Evolutionary conservation across 1,140 invertebrate species (phyloP), one percentile per base, ranked within the genome.

Genomic region (Drosophila bipectinata): DNA sequence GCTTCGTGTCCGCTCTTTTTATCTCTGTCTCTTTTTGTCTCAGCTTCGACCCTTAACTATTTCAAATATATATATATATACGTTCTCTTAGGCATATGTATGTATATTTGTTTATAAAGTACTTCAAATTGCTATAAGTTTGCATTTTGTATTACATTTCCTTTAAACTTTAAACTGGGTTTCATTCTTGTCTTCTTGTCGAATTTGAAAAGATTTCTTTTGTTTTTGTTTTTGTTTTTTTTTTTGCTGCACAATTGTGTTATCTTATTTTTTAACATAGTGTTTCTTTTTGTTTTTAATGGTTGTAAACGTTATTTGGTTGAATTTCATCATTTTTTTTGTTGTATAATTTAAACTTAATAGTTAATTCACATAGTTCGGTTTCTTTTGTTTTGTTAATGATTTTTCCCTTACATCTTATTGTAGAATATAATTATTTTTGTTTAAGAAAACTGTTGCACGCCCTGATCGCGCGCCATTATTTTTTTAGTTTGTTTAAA

Each of bases 121-220:
- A 87, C 83, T 87, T 87, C 52, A 72, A 87, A 87, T 87, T 87
- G 82, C 83, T 87, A 85, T 87, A 87, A 81, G 82, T 87, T 87
- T 87, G 82, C 82, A 72, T 82, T 87, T 87, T 82, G 82, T 87
- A 82, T 87, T 77, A 87, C 74, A 87, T 76, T 87, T 66, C 34
- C 54, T 64, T 66, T 67, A 67, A 67, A 72, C 67, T 81, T 66
- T 59, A 66, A 75, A 77, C 72, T 85, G 53, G 62, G 47, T 52
- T 56, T 64, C 26, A 48, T 71, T 67, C 26, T 53, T 60, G 67
- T 63, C 57, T 68, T 63, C 57, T 68, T 52, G 47, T 76, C 63
- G 34, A 79, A 71, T 64, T 63, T 57, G 37, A 67, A 78, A 75
- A 57, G 32, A 28, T 55, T 41, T 57, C 9, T 44, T 49, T 32